Base-by-base conservation (phyloP, 1,140 invertebrate genomes). In the Micrasema longulum region DNA sequence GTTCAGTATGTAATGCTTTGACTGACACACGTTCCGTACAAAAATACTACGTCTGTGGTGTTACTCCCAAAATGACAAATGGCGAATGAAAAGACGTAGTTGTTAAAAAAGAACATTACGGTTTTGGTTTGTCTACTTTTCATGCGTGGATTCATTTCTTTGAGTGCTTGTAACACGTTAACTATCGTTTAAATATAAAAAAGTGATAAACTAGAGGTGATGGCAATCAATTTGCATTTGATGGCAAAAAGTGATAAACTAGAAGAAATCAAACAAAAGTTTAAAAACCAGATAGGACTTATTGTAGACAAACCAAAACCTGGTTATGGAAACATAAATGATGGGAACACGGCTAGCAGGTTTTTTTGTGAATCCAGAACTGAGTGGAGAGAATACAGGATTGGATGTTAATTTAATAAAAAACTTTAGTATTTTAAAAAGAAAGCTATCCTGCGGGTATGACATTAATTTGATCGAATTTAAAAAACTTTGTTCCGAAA, bases 241-340 rank as follows among this genome's bases (percentile, higher is more conserved):
- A 14, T 73, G 66, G 81, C 79, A 26, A 80, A 82, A 47, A 83
- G 82, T 78, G 80, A 81, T 78, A 80, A 83, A 78, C 77, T 75
- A 82, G 76, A 36, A 77, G 63, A 26, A n/a, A n/a, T n/a, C n/a
- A n/a, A n/a, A n/a, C n/a, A n/a, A n/a, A n/a, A n/a, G n/a, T n/a
- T n/a, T n/a, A n/a, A n/a, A n/a, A n/a, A n/a, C n/a, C n/a, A n/a
- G n/a, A n/a, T n/a, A n/a, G n/a, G n/a, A n/a, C n/a, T n/a, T n/a
- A n/a, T n/a, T n/a, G n/a, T n/a, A n/a, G n/a, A n/a, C n/a, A n/a
- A n/a, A n/a, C n/a, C n/a, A 64, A 83, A 81, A 77, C 47, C 77
- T 4, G 76, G 78, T 1, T 79, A 74, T 66, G 80, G 79, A 0
- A 83, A 84, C 62, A 81, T 78, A 1, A 84, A 84, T 74, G 77